Conservation (phyloP, 1,140 invertebrate species). For the Drosophila orena region DNA sequence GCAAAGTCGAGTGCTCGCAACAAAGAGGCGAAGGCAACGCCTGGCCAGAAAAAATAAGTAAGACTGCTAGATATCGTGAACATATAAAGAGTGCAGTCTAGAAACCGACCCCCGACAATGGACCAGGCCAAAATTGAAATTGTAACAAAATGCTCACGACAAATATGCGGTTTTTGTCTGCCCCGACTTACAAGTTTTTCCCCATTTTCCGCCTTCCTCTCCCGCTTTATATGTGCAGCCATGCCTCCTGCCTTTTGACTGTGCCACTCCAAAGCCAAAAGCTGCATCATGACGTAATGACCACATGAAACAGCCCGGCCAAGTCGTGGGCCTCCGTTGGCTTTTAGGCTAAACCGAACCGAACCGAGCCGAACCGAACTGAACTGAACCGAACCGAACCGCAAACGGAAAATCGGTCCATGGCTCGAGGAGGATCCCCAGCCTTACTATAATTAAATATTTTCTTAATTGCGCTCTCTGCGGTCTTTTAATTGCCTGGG, state of each 20-base stretch:
- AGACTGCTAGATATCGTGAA: conserved; percentile 28
- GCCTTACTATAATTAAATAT: conserved; percentile 52
- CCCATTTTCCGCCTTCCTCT: conserved; percentile 37
- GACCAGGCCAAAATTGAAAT: conserved; percentile 51
- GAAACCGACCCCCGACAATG: conserved; percentile 52
- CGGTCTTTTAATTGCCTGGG: conserved; percentile 49
- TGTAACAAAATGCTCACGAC: conserved; percentile 54
- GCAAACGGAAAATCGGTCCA: conserved; percentile 48
- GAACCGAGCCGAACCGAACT: too few species aligned
- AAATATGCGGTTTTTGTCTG: conserved; percentile 49
- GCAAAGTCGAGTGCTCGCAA: conserved; percentile 30
- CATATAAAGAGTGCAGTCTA: conserved; percentile 37
- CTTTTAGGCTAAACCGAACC: conserved; percentile 23
- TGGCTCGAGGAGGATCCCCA: conserved; percentile 45
- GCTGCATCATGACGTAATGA: conserved; percentile 55
- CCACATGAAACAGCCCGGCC: conserved; percentile 39
- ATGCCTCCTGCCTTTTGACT: conserved; percentile 19
- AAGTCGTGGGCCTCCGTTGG: conserved; percentile 40
- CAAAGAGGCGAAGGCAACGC: conserved; percentile 45
- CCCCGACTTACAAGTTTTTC: conserved; percentile 35
- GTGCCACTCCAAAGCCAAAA: conserved; percentile 48
- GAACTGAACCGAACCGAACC: background rate
- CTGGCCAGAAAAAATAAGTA: conserved; percentile 24
- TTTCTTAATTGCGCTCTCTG: conserved; percentile 51
- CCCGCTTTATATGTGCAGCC: background rate